Conservation (phyloP, 2,888 invertebrate genomes). For the Agrotis segetum region DNA sequence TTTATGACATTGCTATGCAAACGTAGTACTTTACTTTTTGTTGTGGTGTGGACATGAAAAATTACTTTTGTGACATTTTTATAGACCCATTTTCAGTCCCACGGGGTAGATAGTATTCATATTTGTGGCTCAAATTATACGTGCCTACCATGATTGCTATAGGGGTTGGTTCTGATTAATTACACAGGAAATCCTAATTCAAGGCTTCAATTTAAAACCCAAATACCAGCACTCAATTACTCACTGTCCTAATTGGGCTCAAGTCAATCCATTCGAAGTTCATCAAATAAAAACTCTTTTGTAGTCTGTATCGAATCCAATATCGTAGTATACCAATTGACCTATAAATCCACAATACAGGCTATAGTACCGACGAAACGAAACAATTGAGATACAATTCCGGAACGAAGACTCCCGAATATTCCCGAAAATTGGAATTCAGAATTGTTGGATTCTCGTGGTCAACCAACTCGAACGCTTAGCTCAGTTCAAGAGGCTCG, state of each 20-base stretch:
- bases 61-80: constrained; percentile 50
- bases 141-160: not conserved
- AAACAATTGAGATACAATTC: constrained; percentile 38
- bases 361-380: constrained; percentile 7
- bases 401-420: constrained; percentile 25
- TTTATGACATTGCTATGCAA: constrained; percentile 52
- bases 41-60: constrained; percentile 45
- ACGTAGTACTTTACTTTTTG: constrained; percentile 15
- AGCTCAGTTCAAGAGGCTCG: constrained; percentile 29
- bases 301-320: constrained; percentile 25
- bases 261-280: constrained; percentile 9
- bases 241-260: constrained; percentile 21
- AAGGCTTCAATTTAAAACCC: constrained; percentile 20
- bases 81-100: constrained; percentile 37
- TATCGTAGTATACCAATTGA: constrained; percentile 23
- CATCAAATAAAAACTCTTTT: constrained; percentile 6
- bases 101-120: constrained; percentile 20
- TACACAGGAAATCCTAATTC: constrained; percentile 20
- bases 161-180: constrained; percentile 25
- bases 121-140: constrained; percentile 14
- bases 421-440: constrained; percentile 42
- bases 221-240: constrained; percentile 17
- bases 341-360: constrained; percentile 14
- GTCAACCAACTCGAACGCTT: constrained; percentile 46
- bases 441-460: constrained; percentile 40